Evolutionary conservation across 1,140 invertebrate species (phyloP).

Genomic region (Drosophila chauvacae): DNA sequence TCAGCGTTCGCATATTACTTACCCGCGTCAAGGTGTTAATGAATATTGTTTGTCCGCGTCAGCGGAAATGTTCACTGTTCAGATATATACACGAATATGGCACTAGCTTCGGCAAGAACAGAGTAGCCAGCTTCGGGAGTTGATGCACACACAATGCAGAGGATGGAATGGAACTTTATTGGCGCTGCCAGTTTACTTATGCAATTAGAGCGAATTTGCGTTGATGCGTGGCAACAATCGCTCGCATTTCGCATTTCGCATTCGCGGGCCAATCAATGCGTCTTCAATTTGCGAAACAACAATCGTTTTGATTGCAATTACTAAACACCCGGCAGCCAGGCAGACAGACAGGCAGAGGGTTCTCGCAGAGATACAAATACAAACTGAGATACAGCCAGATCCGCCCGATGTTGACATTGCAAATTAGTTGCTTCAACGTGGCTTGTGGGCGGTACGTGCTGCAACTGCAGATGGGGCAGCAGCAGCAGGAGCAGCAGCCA

Average conservation of each 20-base stretch:
- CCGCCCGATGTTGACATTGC: conserved; percentile 32
- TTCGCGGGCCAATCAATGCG: conserved; percentile 32
- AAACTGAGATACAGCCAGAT: conserved; percentile 25
- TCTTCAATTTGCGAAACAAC: conserved; percentile 68
- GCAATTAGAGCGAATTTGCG: conserved; percentile 53
- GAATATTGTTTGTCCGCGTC: conserved; percentile 38
- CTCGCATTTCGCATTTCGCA: conserved; percentile 35
- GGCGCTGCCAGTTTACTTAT: conserved; percentile 47
- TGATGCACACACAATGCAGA: conserved; percentile 16
- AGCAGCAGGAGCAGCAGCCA: not conserved
- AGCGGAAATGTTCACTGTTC: conserved; percentile 38
- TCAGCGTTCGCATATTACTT: too few species aligned
- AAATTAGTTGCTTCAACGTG: conserved; percentile 30
- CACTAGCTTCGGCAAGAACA: conserved; percentile 10
- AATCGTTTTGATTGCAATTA: conserved; percentile 77
- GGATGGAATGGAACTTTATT: conserved; percentile 22
- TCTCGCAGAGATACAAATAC: conserved; percentile 13
- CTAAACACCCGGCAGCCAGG: conserved; percentile 18
- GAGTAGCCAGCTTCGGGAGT: conserved; percentile 13
- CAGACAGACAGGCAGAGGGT: conserved; percentile 1
- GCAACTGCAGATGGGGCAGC: conserved; percentile 64
- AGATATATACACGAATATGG: conserved; percentile 10
- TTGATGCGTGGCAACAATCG: conserved; percentile 33
- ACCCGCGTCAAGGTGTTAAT: conserved; percentile 49
- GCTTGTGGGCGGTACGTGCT: conserved; percentile 63